Conservation (phyloP, 2,888 invertebrate genomes). For the Steinernema carpocapsae region DNA sequence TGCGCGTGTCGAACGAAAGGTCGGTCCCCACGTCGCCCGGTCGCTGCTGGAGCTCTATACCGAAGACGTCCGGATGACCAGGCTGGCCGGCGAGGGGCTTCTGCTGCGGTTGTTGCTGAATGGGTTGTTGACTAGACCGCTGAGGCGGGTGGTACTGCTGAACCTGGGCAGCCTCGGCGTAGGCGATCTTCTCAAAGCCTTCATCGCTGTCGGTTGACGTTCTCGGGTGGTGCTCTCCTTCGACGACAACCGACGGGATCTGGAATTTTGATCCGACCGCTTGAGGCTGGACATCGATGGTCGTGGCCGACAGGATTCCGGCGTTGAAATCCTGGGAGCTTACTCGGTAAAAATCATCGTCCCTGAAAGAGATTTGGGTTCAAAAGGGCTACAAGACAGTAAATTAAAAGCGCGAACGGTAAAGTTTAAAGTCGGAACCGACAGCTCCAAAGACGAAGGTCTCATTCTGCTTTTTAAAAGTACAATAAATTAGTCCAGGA, state of each 20-base stretch:
- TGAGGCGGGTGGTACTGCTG: too few species aligned
- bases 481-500: too few species aligned
- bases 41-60: neutral
- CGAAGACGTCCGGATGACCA: neutral
- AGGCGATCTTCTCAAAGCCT: slow-evolving; percentile 9
- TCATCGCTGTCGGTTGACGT: slow-evolving; percentile 12
- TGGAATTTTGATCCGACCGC: neutral
- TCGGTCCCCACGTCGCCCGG: neutral
- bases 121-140: too few species aligned
- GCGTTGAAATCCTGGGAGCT: neutral
- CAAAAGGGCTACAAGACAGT: too few species aligned
- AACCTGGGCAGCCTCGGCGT: neutral
- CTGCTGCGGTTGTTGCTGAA: slow-evolving; percentile 3
- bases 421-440: too few species aligned
- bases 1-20: neutral
- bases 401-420: too few species aligned
- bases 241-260: neutral
- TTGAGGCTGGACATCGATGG: neutral
- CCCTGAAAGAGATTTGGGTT: neutral
- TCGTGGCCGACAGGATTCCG: neutral
- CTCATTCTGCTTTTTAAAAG: too few species aligned
- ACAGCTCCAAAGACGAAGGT: too few species aligned
- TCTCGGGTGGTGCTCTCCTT: neutral
- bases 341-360: slow-evolving; percentile 11
- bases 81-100: neutral